Evolutionary conservation across 92 coral and sea anemone genomes (phyloP), one percentile per base, ranked within the genome.

Genomic region (Parazoanthus atlanticus): DNA sequence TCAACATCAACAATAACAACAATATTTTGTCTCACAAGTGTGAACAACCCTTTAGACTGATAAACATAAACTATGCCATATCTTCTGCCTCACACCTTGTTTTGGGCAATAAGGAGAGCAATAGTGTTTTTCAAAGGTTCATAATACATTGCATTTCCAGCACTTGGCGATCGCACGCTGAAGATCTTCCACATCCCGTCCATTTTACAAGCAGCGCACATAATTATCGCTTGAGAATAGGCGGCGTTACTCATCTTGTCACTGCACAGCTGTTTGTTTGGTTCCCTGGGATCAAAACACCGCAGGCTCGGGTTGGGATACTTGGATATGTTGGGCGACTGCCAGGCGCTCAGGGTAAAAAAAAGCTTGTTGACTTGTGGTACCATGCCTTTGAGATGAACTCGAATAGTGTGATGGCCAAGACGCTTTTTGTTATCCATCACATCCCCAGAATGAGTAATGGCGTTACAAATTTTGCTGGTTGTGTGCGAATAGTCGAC

Each of bases 341-440:
- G 65, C 94, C 93, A 97, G 16, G 99, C 99, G 88, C 99, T 97
- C 73, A 97, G 54, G 17, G 98, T 95, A 85, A 97, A 97, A 85
- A 97, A 96, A 38, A 97, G 80, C 81, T 93, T 97, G 91, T 97
- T 89, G 25, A 97, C 82, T 25, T 88, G 78, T 21, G 85, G 30
- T 28, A 94, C 91, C 56, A 97, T 74, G 65, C 93, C 88, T 87
- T 93, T 97, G 76, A 97, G 91, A 64, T 85, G 86, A 33, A 97
- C 96, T 13, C 72, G 54, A 31, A 97, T 97, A 16, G 97, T 97
- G 84, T 95, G 98, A 66, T 95, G 99, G 0, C 99, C 99, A 28
- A 72, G 89, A 6, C 93, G 85, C 65, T 89, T 92, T 0, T 4
- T 0, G n/a, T 73, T 0, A 77, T 97, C 95, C 99, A 97, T 89